phyloP scores from a whole-genome alignment of 2,888 invertebrate genomes.

The Chloromyia formosa region DNA sequence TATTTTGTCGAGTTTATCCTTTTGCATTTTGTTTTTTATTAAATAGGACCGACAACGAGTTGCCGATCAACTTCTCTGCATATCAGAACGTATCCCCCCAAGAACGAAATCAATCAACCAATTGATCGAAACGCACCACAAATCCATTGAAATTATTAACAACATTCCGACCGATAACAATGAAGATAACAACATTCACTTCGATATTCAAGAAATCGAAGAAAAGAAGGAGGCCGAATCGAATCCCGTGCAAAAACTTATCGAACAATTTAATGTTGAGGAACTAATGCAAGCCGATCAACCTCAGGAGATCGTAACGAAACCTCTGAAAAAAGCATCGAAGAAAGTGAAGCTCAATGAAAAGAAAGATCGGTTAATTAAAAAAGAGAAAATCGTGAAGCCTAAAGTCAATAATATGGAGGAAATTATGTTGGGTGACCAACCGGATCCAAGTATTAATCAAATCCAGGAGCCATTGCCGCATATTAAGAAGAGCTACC shows the following conservation, averaged over 20 bases:
- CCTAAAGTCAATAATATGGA: conserved; percentile 50
- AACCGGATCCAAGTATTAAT: conserved; percentile 55
- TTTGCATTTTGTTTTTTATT: neutral
- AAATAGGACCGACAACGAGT: conserved; percentile 47
- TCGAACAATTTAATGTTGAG: conserved; percentile 59
- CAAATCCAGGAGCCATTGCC: conserved; percentile 61
- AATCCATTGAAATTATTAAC: conserved; percentile 61
- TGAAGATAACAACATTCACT: conserved; percentile 62
- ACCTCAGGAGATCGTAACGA: conserved; percentile 55
- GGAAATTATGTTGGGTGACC: conserved; percentile 64
- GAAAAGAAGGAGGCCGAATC: conserved; percentile 54
- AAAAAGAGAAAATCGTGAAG: conserved; percentile 49
- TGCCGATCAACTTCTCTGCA: conserved; percentile 46
- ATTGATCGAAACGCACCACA: conserved; percentile 61
- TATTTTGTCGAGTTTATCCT: too few species aligned
- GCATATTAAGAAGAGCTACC: conserved; percentile 60
- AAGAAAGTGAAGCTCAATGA: conserved; percentile 55
- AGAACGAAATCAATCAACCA: conserved; percentile 58
- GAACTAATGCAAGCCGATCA: conserved; percentile 62
- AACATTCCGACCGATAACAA: conserved; percentile 61
- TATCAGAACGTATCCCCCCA: conserved; percentile 55
- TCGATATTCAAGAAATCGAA: conserved; percentile 52
- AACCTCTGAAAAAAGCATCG: conserved; percentile 53
- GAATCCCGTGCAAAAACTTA: conserved; percentile 57
- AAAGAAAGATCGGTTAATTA: conserved; percentile 55